Evolutionary conservation across 92 coral and sea anemone genomes (phyloP).

Genomic region (Epizoanthus ramosus): DNA sequence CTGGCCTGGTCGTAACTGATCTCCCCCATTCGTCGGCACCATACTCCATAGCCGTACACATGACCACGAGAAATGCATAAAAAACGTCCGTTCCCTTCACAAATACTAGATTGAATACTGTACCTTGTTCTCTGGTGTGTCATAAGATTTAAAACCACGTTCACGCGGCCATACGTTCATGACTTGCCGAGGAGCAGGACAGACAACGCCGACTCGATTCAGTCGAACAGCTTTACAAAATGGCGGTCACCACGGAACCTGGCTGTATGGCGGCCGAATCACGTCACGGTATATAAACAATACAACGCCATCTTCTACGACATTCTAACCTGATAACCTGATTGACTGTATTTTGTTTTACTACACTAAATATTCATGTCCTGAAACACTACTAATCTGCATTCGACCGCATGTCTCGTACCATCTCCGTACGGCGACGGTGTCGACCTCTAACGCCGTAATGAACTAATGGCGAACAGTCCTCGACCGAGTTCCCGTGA

Average conservation of each 20-base stretch:
- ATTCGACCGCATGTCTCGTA: conserved; percentile 23
- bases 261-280: conserved; percentile 5
- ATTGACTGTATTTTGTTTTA: conserved; percentile 8
- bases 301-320: conserved; percentile 20
- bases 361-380: conserved; percentile 22
- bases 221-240: conserved; percentile 20
- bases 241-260: conserved; percentile 18
- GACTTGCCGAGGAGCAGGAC: background rate
- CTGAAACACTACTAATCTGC: conserved; percentile 22
- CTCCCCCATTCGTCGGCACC: too few relatives aligned
- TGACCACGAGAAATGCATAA: too few relatives aligned
- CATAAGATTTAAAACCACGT: too few relatives aligned
- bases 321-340: conserved; percentile 11
- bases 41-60: too few relatives aligned
- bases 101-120: too few relatives aligned
- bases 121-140: too few relatives aligned
- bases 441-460: too few relatives aligned
- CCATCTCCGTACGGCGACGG: too few relatives aligned
- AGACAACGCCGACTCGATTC: background rate
- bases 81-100: too few relatives aligned
- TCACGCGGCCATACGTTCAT: background rate
- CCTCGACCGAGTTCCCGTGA: background rate
- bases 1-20: too few relatives aligned
- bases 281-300: conserved; percentile 36
- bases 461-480: too few relatives aligned